phyloP scores from a whole-genome alignment of 1,140 invertebrate genomes.

The Drosophila nasuta region DNA sequence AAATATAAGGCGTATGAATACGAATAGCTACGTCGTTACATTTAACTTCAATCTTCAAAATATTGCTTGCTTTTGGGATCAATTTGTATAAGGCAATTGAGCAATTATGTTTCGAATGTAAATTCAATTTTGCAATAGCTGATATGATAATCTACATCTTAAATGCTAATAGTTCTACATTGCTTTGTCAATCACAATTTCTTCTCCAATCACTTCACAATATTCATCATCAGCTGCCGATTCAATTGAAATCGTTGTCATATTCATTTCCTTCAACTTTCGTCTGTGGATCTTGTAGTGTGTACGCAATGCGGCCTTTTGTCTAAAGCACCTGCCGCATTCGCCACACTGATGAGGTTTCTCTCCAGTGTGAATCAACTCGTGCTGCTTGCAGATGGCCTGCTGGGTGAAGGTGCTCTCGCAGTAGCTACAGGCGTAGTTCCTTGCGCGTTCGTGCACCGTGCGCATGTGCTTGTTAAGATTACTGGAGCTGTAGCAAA shows the following conservation, averaged over 20 bases:
- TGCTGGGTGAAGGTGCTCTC: slow-evolving; percentile 56
- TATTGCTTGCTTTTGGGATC: too few species aligned
- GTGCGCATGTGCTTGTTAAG: slow-evolving; percentile 60
- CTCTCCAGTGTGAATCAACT: slow-evolving; percentile 84
- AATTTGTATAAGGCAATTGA: too few species aligned
- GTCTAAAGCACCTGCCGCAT: slow-evolving; percentile 55
- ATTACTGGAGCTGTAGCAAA: slow-evolving; percentile 62
- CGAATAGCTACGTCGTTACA: too few species aligned
- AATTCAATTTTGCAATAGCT: too few species aligned
- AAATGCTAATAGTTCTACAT: neutral
- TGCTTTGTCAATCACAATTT: neutral
- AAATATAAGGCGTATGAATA: too few species aligned
- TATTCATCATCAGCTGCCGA: neutral
- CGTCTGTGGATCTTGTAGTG: slow-evolving; percentile 62
- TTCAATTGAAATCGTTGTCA: neutral
- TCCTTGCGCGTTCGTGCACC: slow-evolving; percentile 55
- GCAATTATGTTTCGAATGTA: too few species aligned
- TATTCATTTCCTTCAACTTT: slow-evolving; percentile 6
- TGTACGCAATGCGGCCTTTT: slow-evolving; percentile 55
- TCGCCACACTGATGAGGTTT: slow-evolving; percentile 63
- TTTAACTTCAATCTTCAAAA: too few species aligned
- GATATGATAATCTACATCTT: neutral
- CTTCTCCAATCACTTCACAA: neutral
- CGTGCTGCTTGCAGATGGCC: slow-evolving; percentile 63
- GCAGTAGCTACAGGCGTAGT: slow-evolving; percentile 58